Base-by-base conservation (phyloP, 2,113 vertebrate species). In the Saimiri boliviensis region DNA sequence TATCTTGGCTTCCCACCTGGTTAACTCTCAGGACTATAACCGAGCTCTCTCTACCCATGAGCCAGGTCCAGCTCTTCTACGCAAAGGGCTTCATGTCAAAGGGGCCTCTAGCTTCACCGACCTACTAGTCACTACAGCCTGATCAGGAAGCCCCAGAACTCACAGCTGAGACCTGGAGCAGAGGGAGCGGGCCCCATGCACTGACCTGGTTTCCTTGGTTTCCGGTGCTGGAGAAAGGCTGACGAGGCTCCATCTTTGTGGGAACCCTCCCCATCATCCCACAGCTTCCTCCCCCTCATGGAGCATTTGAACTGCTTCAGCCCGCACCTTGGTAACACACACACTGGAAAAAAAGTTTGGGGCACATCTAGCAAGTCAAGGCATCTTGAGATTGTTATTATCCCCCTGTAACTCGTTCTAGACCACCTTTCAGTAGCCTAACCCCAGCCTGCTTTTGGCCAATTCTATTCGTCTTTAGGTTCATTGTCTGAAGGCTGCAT, bases 141-240 rank as follows among this genome's bases (percentile, higher is more conserved):
- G 86, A 37, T 86, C 87, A 93, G 66, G 86, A 84, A 94, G 82
- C 52, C 89, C 91, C 54, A 76, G 77, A 93, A 42, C 60, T 76
- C 52, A 70, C 2, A 70, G 82, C 58, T 7, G 54, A 95, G 84
- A 70, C 63, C 63, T 81, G 94, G 88, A 95, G 88, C 71, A 11
- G 45, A 81, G 82, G 92, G 92, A 95, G 86, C 0, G 8, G 83
- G 93, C 89, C 95, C 47, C 88, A 86, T 1, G 0, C 91, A 85
- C 79, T 98, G 98, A 98, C 97, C 98, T 98, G 95, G 70, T 98
- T 98, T 98, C 95, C 70, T 97, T 77, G 97, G 96, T 98, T 98
- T 98, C 96, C 63, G 71, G 73, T 47, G 71, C 81, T 58, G 93
- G 76, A 96, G 77, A 95, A 82, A 93, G 76, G 76, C 86, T 96